Percentiles rank a stretch among this genome's conserved stretches.
Evolutionary conservation across 2,113 vertebrate species (phyloP).

Genomic region (Stigmatopora argus): DNA sequence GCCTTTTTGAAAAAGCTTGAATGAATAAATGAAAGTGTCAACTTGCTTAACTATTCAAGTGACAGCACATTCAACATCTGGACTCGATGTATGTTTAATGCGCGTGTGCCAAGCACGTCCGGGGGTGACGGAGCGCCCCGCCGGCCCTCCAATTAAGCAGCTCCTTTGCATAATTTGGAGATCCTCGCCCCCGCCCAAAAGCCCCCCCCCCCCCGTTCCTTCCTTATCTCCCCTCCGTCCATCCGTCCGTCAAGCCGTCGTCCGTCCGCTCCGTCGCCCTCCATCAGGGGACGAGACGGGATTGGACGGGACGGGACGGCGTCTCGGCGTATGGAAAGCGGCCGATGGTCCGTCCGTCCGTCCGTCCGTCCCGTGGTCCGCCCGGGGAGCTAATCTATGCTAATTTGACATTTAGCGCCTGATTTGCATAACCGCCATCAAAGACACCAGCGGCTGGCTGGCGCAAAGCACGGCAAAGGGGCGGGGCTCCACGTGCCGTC

Average conservation of each 20-base stretch:
- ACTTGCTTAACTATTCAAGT: conserved; percentile 48
- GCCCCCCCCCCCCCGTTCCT: too few species aligned
- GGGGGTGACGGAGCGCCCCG: conserved; percentile 43
- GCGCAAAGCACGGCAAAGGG: too few species aligned
- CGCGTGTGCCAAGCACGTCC: conserved; percentile 33
- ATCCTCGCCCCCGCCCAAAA: conserved; percentile 58
- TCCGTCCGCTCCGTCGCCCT: conserved; percentile 83
- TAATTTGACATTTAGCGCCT: conserved; percentile 95
- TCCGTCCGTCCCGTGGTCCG: conserved; percentile 64
- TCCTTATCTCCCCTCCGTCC: not conserved
- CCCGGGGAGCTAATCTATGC: conserved; percentile 81
- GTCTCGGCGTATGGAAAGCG: conserved; percentile 79
- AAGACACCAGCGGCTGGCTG: conserved; percentile 47
- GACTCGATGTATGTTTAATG: conserved; percentile 55
- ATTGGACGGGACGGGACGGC: conserved; percentile 74
- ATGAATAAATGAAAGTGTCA: conserved; percentile 56
- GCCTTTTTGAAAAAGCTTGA: conserved; percentile 36
- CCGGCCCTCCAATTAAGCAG: conserved; percentile 67
- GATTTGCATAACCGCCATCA: conserved; percentile 90
- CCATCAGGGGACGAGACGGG: conserved; percentile 80
- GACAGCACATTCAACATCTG: conserved; percentile 57
- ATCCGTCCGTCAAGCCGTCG: conserved; percentile 57
- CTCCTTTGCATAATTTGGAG: conserved; percentile 81
- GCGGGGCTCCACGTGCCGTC: too few species aligned
- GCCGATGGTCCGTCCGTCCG: conserved; percentile 68